Evolutionary conservation across 2,797 vertebrate genomes (phyloP).

Genomic region (Dendrocincla fuliginosa): DNA sequence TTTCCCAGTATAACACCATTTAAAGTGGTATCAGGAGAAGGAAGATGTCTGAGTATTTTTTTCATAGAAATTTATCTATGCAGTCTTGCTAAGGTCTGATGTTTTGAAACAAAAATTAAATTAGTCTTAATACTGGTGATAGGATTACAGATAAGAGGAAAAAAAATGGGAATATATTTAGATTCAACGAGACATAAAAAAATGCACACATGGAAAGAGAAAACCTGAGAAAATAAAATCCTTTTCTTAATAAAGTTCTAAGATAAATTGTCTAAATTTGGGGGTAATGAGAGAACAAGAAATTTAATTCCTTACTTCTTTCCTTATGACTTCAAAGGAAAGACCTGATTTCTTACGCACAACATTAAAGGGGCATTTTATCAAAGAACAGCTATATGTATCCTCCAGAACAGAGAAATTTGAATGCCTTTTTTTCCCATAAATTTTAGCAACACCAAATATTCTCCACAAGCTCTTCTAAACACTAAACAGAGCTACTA

Average conservation of each 20-base stretch:
- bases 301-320: background rate
- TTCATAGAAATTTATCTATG: background rate
- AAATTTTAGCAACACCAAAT: background rate
- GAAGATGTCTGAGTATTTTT: background rate
- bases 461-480: background rate
- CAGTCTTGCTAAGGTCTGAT: background rate
- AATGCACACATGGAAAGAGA: background rate
- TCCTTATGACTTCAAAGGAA: background rate
- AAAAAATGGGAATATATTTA: background rate
- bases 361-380: conserved; percentile 1
- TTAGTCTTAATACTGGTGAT: background rate
- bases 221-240: background rate
- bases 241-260: background rate
- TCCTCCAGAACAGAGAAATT: background rate
- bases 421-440: background rate
- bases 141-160: background rate
- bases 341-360: background rate
- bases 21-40: background rate
- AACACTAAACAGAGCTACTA: background rate
- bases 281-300: background rate
- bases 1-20: background rate
- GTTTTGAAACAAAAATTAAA: background rate
- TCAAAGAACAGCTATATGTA: background rate
- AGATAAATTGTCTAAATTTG: background rate
- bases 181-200: background rate